Conservation (phyloP, 2,888 invertebrate genomes). For the Caenorhabditis angaria region DNA sequence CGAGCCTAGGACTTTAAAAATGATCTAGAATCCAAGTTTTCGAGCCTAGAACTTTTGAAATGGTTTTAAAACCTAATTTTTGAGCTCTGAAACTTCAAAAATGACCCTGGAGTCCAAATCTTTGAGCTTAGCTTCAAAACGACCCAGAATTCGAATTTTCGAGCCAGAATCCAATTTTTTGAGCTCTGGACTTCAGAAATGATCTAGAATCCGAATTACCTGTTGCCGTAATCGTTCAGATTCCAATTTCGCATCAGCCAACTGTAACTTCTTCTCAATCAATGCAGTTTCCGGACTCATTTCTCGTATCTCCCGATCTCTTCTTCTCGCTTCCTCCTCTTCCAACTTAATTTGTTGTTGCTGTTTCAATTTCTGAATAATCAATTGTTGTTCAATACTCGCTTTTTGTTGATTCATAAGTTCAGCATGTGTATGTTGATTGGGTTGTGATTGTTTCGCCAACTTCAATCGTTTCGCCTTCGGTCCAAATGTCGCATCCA, state of each 20-base stretch:
- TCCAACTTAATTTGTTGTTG: constrained; percentile 10
- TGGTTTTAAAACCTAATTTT: background rate
- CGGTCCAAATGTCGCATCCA: constrained; percentile 41
- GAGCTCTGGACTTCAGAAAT: background rate
- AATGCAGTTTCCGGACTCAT: constrained; percentile 25
- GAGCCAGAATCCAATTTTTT: background rate
- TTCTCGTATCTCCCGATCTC: constrained; percentile 3
- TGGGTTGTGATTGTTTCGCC: constrained; percentile 11
- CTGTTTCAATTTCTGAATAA: constrained; percentile 23
- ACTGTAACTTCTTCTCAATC: constrained; percentile 25
- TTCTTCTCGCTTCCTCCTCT: background rate
- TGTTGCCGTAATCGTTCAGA: constrained; percentile 35
- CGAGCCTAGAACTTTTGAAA: background rate
- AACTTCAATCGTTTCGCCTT: constrained; percentile 27
- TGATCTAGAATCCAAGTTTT: background rate
- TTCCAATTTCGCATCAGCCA: constrained; percentile 33
- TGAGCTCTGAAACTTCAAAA: background rate
- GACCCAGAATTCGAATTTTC: background rate
- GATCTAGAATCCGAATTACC: constrained; percentile 3
- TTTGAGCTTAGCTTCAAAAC: background rate
- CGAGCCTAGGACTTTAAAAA: background rate
- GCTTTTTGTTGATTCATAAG: constrained; percentile 17
- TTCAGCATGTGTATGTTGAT: constrained; percentile 32
- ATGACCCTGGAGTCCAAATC: background rate
- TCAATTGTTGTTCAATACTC: constrained; percentile 9